phyloP scores from a whole-genome alignment of 2,797 vertebrate genomes.

The Hephaestus fuliginosus region DNA sequence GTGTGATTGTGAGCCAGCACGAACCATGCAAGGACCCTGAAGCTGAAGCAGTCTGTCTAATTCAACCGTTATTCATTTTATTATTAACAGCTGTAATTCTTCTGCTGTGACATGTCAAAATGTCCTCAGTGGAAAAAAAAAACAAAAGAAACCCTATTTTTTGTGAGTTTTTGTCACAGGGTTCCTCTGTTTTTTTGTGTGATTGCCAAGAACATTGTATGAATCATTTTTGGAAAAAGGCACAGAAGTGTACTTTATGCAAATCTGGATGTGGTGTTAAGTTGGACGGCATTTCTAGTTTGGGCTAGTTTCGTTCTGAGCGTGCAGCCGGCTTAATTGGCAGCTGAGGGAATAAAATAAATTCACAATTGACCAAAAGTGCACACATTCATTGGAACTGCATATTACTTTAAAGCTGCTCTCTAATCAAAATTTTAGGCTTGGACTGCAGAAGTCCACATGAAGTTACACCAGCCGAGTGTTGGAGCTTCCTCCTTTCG shows the following conservation, averaged over 20 bases:
- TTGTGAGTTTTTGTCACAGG: background rate
- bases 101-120: background rate
- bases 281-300: slow-evolving; percentile 38
- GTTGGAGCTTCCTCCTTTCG: too few species aligned
- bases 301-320: slow-evolving; percentile 14
- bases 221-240: background rate
- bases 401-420: slow-evolving; percentile 12
- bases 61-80: background rate
- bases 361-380: slow-evolving; percentile 30
- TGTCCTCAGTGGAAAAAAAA: background rate
- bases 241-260: background rate
- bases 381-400: slow-evolving; percentile 13
- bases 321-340: slow-evolving; percentile 39
- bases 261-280: slow-evolving; percentile 20
- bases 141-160: background rate
- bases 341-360: slow-evolving; percentile 44
- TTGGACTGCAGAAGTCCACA: too few species aligned
- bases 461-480: too few species aligned
- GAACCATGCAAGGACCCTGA: background rate
- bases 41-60: background rate
- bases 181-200: background rate
- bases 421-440: slow-evolving; percentile 1
- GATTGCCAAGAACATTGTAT: background rate
- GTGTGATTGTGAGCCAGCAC: background rate
- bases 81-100: background rate